Evolutionary conservation across 1,140 invertebrate species (phyloP).

Genomic region (Dinothrombium tinctorium): DNA sequence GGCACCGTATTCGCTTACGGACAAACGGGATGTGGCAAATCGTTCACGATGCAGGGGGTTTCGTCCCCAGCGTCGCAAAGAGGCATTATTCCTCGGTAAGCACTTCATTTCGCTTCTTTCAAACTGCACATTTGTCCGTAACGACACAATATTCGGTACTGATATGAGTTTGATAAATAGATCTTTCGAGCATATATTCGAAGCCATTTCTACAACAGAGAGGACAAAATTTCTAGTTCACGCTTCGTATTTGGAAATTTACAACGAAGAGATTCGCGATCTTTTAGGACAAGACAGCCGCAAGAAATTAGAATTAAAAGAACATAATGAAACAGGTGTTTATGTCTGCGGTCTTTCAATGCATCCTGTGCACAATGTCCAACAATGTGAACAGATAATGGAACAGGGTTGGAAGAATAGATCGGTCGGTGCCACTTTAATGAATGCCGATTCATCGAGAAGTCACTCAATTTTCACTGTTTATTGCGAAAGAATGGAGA

Average conservation of each 20-base stretch:
- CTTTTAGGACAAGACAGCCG: slow-evolving; percentile 39
- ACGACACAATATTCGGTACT: background rate
- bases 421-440: slow-evolving; percentile 47
- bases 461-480: slow-evolving; percentile 79
- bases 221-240: slow-evolving; percentile 60
- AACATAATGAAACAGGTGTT: slow-evolving; percentile 52
- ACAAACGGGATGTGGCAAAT: slow-evolving; percentile 68
- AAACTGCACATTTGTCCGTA: background rate
- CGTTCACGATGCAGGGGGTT: slow-evolving; percentile 53
- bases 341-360: slow-evolving; percentile 47
- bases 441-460: slow-evolving; percentile 65
- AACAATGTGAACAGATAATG: slow-evolving; percentile 46
- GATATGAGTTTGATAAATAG: background rate
- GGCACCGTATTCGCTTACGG: slow-evolving; percentile 86
- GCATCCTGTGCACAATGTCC: slow-evolving; percentile 46
- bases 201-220: slow-evolving; percentile 56
- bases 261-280: slow-evolving; percentile 67
- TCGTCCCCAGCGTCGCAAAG: slow-evolving; percentile 27
- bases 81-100: slow-evolving; percentile 52
- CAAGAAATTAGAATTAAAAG: slow-evolving; percentile 46
- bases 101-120: slow-evolving; percentile 34
- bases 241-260: slow-evolving; percentile 79
- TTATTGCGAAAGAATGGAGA: slow-evolving; percentile 47
- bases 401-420: slow-evolving; percentile 45
- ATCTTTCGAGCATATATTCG: slow-evolving; percentile 46